phyloP scores from a whole-genome alignment of 2,888 invertebrate genomes.

The Temnothorax rugatulus region DNA sequence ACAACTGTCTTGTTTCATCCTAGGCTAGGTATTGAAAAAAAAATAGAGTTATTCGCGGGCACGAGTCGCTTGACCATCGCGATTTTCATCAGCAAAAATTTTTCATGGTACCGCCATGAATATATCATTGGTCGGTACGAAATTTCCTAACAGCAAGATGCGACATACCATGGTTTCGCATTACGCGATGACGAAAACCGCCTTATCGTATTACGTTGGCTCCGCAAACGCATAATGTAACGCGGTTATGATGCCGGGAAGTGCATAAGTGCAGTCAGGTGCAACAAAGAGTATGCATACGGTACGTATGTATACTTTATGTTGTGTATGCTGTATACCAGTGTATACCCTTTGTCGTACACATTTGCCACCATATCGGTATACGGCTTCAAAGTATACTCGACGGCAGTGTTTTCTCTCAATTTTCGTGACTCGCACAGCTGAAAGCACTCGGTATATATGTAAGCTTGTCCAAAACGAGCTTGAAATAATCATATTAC shows the following conservation, averaged over 20 bases:
- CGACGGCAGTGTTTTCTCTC: slow-evolving; percentile 48
- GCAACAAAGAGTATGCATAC: slow-evolving; percentile 51
- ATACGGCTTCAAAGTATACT: slow-evolving; percentile 34
- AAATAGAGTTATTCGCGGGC: background rate
- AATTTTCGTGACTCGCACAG: slow-evolving; percentile 34
- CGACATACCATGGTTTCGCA: slow-evolving; percentile 17
- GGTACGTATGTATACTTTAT: slow-evolving; percentile 21
- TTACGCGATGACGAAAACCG: slow-evolving; percentile 46
- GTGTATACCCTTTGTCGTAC: slow-evolving; percentile 38
- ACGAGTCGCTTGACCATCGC: slow-evolving; percentile 6
- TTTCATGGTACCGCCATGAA: background rate
- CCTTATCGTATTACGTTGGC: slow-evolving; percentile 45
- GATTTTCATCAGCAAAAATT: slow-evolving; percentile 5
- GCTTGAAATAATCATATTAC: slow-evolving; percentile 40
- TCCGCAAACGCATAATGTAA: slow-evolving; percentile 51
- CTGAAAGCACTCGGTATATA: slow-evolving; percentile 13
- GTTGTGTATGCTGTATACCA: slow-evolving; percentile 15
- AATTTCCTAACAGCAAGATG: background rate
- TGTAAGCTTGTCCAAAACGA: slow-evolving; percentile 31
- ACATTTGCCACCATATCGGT: slow-evolving; percentile 50
- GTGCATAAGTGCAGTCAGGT: slow-evolving; percentile 56
- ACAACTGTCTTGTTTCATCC: slow-evolving; percentile 16
- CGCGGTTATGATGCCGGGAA: slow-evolving; percentile 47
- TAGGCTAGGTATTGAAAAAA: background rate
- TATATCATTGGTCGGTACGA: too few species aligned